Evolutionary conservation across 2,113 vertebrate species (phyloP), one percentile per base, ranked within the genome.

Genomic region (Aegithalos caudatus): DNA sequence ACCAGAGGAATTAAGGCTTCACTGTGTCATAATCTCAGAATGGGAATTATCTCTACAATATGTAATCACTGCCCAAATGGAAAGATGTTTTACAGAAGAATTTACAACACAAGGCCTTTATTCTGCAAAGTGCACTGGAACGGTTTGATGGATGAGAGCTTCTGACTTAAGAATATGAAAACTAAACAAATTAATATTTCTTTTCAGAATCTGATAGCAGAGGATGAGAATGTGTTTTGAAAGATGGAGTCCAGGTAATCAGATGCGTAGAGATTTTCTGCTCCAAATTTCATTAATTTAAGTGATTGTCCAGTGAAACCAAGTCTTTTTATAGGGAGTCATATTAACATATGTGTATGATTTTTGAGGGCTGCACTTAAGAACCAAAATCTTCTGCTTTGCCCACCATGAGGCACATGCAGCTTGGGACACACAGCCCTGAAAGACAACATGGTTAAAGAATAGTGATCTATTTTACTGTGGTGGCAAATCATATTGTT

Each of bases 1-100:
- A 80, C 69, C 86, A 86, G 38, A 88, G 57, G 80, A 90, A 86
- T 93, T 62, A 81, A 82, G 47, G 29, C 51, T 92, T 44, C 33
- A 17, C 42, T 76, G 40, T 72, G 85, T 79, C 45, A 53, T 47
- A 45, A 12, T 47, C 42, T 86, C 64, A 81, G 72, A 78, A 73
- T 33, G 24, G 47, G 51, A 83, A 94, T 78, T 78, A 70, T 35
- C 27, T 58, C 35, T 56, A 22, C 19, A 25, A 37, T 64, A 58
- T 21, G 14, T 38, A 84, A 74, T 47, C 56, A 38, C 12, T 81
- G 20, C 18, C 33, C 44, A 53, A 71, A 79, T 12, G 19, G 24
- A 76, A 91, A 69, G 22, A 56, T 1, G 1, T 47, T 94, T 91
- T 64, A 79, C 35, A 53, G 69, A 71, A 45, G 47, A 71, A 70